A percentile compares a stretch with the other conserved stretches of the same genome.
Evolutionary conservation across 2,113 vertebrate species (phyloP).

Genomic region (Callipepla californica): DNA sequence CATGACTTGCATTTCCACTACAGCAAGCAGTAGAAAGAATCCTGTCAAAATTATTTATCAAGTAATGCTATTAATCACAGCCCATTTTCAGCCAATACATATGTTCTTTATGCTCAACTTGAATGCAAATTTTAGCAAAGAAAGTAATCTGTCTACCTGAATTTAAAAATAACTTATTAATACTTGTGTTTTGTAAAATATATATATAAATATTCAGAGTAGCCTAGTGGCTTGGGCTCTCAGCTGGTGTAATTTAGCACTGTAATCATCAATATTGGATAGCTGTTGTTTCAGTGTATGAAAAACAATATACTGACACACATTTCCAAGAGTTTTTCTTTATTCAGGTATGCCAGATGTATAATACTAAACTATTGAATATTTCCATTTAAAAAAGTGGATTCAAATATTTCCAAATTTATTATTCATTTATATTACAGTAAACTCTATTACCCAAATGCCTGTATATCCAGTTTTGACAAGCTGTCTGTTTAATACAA

Average conservation of each 20-base stretch:
- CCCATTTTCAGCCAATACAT: background rate
- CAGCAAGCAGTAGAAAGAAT: background rate
- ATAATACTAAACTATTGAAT: conserved; percentile 35
- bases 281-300: background rate
- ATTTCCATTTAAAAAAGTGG: conserved; percentile 57
- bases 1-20: too few species aligned
- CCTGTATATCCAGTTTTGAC: conserved; percentile 56
- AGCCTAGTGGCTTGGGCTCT: background rate
- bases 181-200: background rate
- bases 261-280: conserved; percentile 19
- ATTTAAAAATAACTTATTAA: conserved; percentile 34
- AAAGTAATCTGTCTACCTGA: background rate
- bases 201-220: background rate
- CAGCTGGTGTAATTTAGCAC: background rate
- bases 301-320: background rate
- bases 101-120: background rate
- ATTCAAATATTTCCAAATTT: conserved; percentile 41
- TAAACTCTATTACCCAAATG: conserved; percentile 38
- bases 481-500: conserved; percentile 51
- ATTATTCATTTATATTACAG: conserved; percentile 61
- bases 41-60: background rate
- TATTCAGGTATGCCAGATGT: background rate
- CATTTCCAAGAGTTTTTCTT: conserved; percentile 29
- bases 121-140: background rate
- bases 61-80: background rate